Percentiles rank a stretch among this genome's conserved stretches.
Evolutionary conservation across 2,888 invertebrate genomes (phyloP).

Genomic region (Philopedon plagiatum): DNA sequence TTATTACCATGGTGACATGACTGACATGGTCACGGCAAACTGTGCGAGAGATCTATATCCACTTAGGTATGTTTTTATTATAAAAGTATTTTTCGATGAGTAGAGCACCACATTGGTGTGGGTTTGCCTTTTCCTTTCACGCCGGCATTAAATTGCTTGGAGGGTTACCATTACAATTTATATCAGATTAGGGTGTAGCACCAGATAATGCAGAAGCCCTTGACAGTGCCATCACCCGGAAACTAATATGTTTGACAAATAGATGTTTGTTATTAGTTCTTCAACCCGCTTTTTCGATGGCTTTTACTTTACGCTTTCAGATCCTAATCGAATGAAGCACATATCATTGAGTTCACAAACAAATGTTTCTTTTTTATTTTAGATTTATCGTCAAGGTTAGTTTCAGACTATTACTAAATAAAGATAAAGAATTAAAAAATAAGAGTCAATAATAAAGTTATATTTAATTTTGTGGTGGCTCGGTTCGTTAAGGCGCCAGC

Average conservation of each 20-base stretch:
- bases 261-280: slow-evolving; percentile 65
- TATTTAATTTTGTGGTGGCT: no score
- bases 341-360: slow-evolving; percentile 45
- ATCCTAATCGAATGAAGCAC: slow-evolving; percentile 52
- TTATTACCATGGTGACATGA: no score
- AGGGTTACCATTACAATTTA: slow-evolving; percentile 67
- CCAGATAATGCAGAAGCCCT: slow-evolving; percentile 65
- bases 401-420: no score
- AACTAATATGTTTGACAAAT: slow-evolving; percentile 67
- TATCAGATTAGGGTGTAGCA: slow-evolving; percentile 66
- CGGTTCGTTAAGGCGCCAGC: no score
- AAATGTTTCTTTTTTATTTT: neutral
- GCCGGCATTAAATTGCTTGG: slow-evolving; percentile 53
- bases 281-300: slow-evolving; percentile 49
- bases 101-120: neutral
- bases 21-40: no score
- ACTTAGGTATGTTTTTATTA: no score
- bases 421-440: no score
- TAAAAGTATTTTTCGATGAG: neutral
- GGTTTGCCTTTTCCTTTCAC: slow-evolving; percentile 8
- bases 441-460: no score
- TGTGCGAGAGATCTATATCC: no score
- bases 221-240: slow-evolving; percentile 62
- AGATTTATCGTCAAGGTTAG: no score
- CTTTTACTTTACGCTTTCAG: slow-evolving; percentile 40